Percentiles rank a stretch among this genome's conserved stretches.
phyloP scores from a whole-genome alignment of 2,113 vertebrate genomes.

The Petromus typicus region DNA sequence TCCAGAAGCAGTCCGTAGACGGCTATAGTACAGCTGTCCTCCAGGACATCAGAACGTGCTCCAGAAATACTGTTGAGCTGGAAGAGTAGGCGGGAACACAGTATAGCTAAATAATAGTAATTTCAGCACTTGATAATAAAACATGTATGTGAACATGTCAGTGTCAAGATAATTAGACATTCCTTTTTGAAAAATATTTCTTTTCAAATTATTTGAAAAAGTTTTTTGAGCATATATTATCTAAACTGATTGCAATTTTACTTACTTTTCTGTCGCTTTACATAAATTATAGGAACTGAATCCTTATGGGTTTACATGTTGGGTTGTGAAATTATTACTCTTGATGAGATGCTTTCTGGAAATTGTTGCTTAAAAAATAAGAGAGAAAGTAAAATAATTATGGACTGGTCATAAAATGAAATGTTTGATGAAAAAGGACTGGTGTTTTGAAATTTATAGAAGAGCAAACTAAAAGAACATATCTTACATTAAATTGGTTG shows the following conservation, averaged over 20 bases:
- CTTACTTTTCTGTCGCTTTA: background rate
- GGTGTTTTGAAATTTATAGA: constrained; percentile 53
- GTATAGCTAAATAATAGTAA: background rate
- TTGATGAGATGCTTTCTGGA: background rate
- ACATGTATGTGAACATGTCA: background rate
- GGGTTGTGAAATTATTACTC: background rate
- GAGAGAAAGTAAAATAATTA: background rate
- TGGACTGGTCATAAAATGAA: background rate
- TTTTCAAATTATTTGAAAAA: constrained; percentile 36
- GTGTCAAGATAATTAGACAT: background rate
- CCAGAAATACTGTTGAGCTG: background rate
- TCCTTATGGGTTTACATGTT: background rate
- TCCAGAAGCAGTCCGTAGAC: background rate
- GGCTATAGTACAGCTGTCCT: background rate
- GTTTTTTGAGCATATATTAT: background rate
- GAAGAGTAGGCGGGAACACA: background rate
- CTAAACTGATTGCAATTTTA: constrained; percentile 9
- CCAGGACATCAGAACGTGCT: background rate
- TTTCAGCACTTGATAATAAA: background rate
- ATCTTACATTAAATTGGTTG: constrained; percentile 36
- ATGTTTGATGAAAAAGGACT: background rate
- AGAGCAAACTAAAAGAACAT: background rate
- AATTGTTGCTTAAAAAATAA: background rate
- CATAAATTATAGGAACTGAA: background rate
- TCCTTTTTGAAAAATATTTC: background rate